These are phyloP conservation scores for Chloropsis cyanopogon DNA, from an alignment of 2,113 vertebrate species.

Conservation along the genomic window DNA sequence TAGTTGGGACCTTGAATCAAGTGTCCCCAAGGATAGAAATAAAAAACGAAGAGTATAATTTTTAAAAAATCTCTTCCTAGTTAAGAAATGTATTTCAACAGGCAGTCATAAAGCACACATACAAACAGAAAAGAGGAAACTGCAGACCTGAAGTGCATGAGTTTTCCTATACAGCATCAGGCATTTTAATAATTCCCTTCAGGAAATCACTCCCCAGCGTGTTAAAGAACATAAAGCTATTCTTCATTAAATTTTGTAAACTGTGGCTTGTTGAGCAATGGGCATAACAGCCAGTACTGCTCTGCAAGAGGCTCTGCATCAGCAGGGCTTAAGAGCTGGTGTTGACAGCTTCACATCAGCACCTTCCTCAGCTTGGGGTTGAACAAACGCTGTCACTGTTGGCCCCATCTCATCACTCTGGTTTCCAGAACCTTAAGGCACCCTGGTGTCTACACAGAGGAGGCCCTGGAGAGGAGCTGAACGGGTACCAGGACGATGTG, in stretches of 20 bases:
- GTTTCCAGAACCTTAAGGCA: neutral
- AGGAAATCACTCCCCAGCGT: neutral
- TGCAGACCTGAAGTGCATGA: neutral
- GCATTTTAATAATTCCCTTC: neutral
- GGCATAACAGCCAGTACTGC: neutral
- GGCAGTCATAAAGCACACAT: neutral
- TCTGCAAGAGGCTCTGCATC: neutral
- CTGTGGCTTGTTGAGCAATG: neutral
- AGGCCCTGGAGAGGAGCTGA: neutral
- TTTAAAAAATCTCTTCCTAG: neutral
- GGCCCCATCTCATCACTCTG: neutral
- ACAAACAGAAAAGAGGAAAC: neutral
- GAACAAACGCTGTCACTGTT: fast-evolving
- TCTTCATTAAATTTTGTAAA: neutral
- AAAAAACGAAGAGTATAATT: neutral
- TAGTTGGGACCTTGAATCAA: neutral
- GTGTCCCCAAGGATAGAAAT: neutral
- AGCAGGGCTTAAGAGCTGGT: neutral
- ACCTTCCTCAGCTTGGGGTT: neutral
- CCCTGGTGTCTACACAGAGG: neutral
- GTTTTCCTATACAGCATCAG: neutral
- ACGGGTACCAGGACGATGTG: fast-evolving
- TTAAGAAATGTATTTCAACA: neutral
- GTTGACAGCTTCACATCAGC: neutral
- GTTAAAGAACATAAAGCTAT: neutral